phyloP scores from a whole-genome alignment of 2,797 vertebrate species.

The Ficedula albicollis region DNA sequence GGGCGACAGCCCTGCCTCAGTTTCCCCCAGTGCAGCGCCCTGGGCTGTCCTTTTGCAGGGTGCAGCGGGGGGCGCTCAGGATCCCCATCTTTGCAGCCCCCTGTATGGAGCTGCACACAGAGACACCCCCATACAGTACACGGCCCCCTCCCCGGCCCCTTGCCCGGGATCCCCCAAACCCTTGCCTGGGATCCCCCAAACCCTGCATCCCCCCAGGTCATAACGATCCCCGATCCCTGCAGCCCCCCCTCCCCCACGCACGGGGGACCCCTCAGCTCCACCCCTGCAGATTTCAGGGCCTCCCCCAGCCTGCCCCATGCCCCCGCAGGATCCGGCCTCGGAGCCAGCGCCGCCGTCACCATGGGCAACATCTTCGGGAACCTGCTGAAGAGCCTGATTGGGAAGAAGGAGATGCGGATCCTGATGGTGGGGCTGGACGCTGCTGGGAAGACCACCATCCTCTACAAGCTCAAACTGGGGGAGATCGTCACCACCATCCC shows the following conservation, averaged over 20 bases:
- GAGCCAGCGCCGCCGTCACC: slow-evolving; percentile 64
- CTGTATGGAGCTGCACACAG: not conserved
- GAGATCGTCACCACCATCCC: slow-evolving; percentile 98
- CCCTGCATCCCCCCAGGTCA: not conserved
- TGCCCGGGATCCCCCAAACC: not conserved
- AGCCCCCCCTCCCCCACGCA: not conserved
- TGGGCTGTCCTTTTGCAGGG: not conserved
- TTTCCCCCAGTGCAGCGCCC: not conserved
- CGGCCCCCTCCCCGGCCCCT: not conserved
- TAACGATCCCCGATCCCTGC: not conserved
- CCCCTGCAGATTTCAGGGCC: not conserved
- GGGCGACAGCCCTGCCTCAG: not conserved
- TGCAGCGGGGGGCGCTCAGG: not conserved
- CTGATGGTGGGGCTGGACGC: slow-evolving; percentile 97
- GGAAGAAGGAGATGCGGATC: slow-evolving; percentile 98
- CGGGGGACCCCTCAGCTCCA: not conserved
- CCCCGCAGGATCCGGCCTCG: slow-evolving; percentile 46
- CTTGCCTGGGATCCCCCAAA: not conserved
- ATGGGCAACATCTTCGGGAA: slow-evolving; percentile 98
- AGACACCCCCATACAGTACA: not conserved
- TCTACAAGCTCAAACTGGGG: slow-evolving; percentile 96
- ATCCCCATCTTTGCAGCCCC: not conserved
- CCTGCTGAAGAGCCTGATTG: slow-evolving; percentile 93
- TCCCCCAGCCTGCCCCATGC: not conserved
- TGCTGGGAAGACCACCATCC: slow-evolving; percentile 96